phyloP scores from a whole-genome alignment of 2,888 invertebrate species.

The Leucania comma region DNA sequence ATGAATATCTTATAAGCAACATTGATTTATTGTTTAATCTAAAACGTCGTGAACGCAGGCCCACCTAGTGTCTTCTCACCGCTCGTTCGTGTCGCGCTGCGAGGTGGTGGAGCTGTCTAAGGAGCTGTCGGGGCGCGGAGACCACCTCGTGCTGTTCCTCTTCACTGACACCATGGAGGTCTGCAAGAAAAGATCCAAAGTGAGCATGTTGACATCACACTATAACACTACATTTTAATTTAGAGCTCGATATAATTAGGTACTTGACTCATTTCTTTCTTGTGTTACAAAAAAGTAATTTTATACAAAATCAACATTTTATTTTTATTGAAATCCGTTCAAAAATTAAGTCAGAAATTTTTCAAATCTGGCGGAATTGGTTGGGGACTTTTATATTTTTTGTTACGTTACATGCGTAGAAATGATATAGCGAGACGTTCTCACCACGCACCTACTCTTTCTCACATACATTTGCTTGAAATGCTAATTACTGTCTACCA shows the following conservation, averaged over 20 bases:
- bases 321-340: too few species aligned
- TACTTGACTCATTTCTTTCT: background rate
- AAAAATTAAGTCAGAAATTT: too few species aligned
- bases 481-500: background rate
- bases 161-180: conserved; percentile 99
- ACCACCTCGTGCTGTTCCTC: conserved; percentile 96
- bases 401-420: too few species aligned
- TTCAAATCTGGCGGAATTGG: too few species aligned
- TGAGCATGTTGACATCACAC: conserved; percentile 63
- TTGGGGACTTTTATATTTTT: too few species aligned
- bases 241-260: background rate
- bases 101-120: conserved; percentile 97
- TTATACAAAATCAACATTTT: too few species aligned
- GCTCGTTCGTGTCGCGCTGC: conserved; percentile 96
- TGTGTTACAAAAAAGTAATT: too few species aligned
- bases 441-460: background rate
- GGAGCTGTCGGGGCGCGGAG: conserved; percentile 96
- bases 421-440: too few species aligned
- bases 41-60: conserved; percentile 89
- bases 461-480: background rate
- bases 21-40: background rate
- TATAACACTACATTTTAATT: background rate
- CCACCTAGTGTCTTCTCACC: conserved; percentile 97
- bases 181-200: conserved; percentile 95
- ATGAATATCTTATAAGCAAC: background rate